Base-by-base conservation (phyloP, 1,140 invertebrate genomes). In the Nilaparvata lugens region DNA sequence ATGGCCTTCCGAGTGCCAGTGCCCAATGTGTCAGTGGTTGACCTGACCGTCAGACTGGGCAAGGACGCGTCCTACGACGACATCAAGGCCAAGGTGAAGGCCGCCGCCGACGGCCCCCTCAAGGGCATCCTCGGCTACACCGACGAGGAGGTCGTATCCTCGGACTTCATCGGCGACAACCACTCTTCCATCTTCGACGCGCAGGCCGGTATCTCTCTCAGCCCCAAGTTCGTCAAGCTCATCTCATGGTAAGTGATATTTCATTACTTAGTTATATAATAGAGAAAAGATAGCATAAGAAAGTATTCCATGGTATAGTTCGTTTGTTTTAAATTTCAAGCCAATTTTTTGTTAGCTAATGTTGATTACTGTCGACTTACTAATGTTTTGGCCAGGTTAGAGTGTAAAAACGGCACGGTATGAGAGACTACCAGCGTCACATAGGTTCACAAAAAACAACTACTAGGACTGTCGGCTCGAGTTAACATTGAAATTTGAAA, bases 1-100 rank as follows among this genome's bases (percentile, higher is more conserved):
- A 99, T 98, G 95, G 95, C 96, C 52, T 98, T 99, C 87, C 88
- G 97, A 74, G 95, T 99, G 0, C 97, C 97, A 11, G 86, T 89
- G 24, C 82, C 93, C 35, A 93, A 98, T 77, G 96, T 98, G 0
- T 98, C 96, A 1, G 95, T 98, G 9, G 95, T 99, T n/a, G 96
- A 98, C 75, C 80, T 99, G 58, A 99, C 96, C n/a, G 87, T 87
- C 43, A 67, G 67, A 52, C 56, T 68, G 43, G 72, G 64, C 55
- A 76, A 76, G 65, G 72, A 80, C 68, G 78, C 84, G 16, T 73
- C 72, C 40, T 84, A 85, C 67, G 85, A 87, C 63, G 78, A 82
- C 42, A 87, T 88, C 72, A 86, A 85, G 66, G 73, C 70, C 16
- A 81, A 77, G 42, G 69, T 87, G 7, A 87, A 86, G 74, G 76